Percentiles rank a stretch among this genome's conserved stretches.
Evolutionary conservation across 2,797 vertebrate species (phyloP).

Genomic region (Bradypodion ventrale): DNA sequence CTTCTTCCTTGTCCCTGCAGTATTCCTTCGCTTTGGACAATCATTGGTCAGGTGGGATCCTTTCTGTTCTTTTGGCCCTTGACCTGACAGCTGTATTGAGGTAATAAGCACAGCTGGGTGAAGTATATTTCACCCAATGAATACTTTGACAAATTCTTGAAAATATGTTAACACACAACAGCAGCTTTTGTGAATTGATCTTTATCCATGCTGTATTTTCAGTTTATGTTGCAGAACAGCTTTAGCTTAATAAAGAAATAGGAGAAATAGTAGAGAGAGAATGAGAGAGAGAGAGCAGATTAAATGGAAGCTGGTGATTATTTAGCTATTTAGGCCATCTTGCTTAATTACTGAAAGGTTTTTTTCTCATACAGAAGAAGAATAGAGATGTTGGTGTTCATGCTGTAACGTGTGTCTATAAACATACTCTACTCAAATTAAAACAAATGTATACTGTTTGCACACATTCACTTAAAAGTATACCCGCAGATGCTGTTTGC

Average conservation of each 20-base stretch:
- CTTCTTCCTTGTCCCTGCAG: not conserved
- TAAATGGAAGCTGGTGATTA: slow-evolving; percentile 59
- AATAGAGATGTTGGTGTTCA: not conserved
- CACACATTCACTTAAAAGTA: not conserved
- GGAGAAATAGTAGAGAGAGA: not conserved
- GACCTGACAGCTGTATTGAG: not conserved
- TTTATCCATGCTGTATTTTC: slow-evolving; percentile 36
- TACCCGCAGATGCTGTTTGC: not conserved
- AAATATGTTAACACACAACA: slow-evolving; percentile 13
- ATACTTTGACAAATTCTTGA: not conserved
- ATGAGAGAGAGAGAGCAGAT: slow-evolving; percentile 43
- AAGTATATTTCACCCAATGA: not conserved
- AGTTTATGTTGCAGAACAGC: slow-evolving; percentile 57
- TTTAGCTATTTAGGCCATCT: slow-evolving; percentile 45
- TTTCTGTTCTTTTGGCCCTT: not conserved
- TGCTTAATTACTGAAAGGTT: slow-evolving; percentile 20
- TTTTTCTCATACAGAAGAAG: slow-evolving; percentile 1
- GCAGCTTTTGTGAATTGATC: slow-evolving; percentile 8
- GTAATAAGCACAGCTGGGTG: accelerated
- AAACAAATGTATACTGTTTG: not conserved
- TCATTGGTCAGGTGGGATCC: not conserved
- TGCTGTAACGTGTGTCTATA: not conserved
- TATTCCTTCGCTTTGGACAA: not conserved
- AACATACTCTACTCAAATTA: not conserved
- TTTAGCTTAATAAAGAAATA: slow-evolving; percentile 61